phyloP scores from a whole-genome alignment of 1,140 invertebrate genomes.

The Oscheius sp. region DNA sequence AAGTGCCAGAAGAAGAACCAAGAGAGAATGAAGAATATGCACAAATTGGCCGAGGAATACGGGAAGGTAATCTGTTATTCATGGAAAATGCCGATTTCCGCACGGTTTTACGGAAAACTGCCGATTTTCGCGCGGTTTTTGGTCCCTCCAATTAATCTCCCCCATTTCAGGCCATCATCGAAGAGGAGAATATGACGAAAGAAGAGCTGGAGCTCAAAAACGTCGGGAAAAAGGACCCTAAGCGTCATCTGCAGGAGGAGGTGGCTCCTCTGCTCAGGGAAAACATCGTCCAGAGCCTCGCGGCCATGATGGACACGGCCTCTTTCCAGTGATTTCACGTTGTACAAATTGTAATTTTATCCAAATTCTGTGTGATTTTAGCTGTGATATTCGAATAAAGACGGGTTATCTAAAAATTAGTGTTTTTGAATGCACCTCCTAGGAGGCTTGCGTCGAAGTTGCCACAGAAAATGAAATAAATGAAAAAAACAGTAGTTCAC shows the following conservation, averaged over 20 bases:
- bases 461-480: no score
- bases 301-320: conserved; percentile 95
- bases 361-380: no score
- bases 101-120: no score
- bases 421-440: no score
- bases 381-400: no score
- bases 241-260: conserved; percentile 90
- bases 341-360: no score
- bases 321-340: conserved; percentile 49
- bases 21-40: conserved; percentile 88
- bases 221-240: conserved; percentile 99
- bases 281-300: conserved; percentile 97
- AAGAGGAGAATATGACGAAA: conserved; percentile 99
- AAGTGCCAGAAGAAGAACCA: conserved; percentile 83
- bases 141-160: conserved; percentile 11
- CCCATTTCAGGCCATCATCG: conserved; percentile 75
- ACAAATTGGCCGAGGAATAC: conserved; percentile 95
- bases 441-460: no score
- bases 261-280: conserved; percentile 94
- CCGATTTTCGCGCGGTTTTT: no score
- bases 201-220: conserved; percentile 99
- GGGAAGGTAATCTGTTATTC: conserved; percentile 93
- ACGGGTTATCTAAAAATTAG: no score
- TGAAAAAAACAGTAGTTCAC: no score
- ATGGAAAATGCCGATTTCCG: no score